Evolutionary conservation across 2,888 invertebrate genomes (phyloP), one percentile per base, ranked within the genome.

Genomic region (Herminia tarsipennalis): DNA sequence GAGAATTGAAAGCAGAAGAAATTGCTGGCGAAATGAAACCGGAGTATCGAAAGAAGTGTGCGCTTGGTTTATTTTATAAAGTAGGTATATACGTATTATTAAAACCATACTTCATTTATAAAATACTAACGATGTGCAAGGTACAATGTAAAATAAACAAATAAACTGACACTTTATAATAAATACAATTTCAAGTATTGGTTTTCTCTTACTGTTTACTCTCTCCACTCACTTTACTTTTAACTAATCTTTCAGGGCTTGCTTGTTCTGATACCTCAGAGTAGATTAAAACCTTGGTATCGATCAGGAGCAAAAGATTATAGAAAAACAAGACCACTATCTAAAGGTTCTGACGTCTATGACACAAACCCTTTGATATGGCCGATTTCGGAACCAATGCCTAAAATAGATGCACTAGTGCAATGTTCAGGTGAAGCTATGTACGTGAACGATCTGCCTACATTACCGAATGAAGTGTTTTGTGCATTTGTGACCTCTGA

Each of bases 351-450:
- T 6, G 94, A 95, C 70, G 91, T 92, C 13, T 95, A 92, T 66
- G 93, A 94, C 44, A 94, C 94, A 0, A 93, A 95, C 56, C 91
- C 93, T 46, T 78, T 88, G 3, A 72, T 93, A 39, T 95, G 94
- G 93, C 95, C 96, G 0, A 57, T 95, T 9, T 94, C 92, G 44
- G 88, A 95, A 70, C 94, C 95, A 0, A 81, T 95, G 56, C 92
- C 93, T 0, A 95, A 95, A 76, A 50, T 93, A 5, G 94, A 94
- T 61, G 93, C 94, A 0, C 66, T 93, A 18, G 77, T 92, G 39
- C 94, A 94, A 78, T 92, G 92, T 60, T 88, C 94, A 34, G 95
- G 96, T 0, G 95, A 95, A 76, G 94, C 94, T 0, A 81, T 92
- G 58, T 96, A 94, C 73, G 83, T 93, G 0, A 93, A 94, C 65